Evolutionary conservation across 2,888 invertebrate genomes (phyloP), one percentile per base, ranked within the genome.

Genomic region (Amblyteles armatorius): DNA sequence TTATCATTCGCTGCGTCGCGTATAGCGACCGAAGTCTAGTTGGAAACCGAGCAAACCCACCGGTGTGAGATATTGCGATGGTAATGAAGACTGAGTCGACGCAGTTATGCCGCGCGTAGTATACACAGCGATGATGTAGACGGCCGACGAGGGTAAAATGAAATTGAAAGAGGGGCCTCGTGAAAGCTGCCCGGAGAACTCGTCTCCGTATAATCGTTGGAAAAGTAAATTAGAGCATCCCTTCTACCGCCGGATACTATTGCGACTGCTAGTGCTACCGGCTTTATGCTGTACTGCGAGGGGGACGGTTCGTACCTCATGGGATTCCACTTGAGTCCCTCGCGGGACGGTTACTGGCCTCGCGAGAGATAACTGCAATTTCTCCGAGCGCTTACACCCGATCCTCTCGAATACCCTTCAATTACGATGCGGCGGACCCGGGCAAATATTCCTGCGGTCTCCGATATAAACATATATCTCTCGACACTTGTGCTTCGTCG

Each of bases 221-320:
- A 78, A 77, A 77, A 85, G 82, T 85, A 79, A 82, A 85, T 85
- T 80, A 78, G 79, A 77, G 72, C 72, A 77, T 82, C 80, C 72
- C 79, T 63, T 57, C 77, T 73, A 36, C 48, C 55, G 13, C 33
- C 68, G n/a, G 65, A n/a, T 52, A 82, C 63, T 33, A 48, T n/a
- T 63, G 74, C 33, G 29, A 55, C 74, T 72, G 48, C 44, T 69
- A 63, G 63, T 74, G 52, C 57, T 52, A 73, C 69, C 11, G 50
- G 44, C 72, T 69, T 82, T 68, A 63, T 29, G 11, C 48, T 44
- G 72, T 44, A 36, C 50, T 22, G 36, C 68, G 36, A 68, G 63
- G 44, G 44, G 77, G 40, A 40, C 16, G 76, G 52, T 52, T 55
- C 48, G 55, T 73, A 73, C 57, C 77, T 72, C 60, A 77, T 77